These are phyloP conservation scores for Oithona nana DNA, from an alignment of 2,888 invertebrate species.

Conservation along the genomic window DNA sequence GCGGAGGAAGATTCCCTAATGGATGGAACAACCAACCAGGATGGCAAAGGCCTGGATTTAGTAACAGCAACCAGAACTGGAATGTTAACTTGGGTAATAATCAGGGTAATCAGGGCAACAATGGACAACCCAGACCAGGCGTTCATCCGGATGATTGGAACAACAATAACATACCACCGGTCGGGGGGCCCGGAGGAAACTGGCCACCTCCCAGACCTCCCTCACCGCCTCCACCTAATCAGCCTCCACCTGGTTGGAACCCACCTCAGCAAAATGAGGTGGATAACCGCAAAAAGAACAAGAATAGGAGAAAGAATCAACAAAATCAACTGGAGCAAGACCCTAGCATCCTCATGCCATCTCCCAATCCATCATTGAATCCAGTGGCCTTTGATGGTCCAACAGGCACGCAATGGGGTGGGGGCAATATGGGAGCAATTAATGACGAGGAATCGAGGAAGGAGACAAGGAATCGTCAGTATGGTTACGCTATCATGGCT, in stretches of 20 bases:
- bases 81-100: not conserved
- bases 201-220: not conserved
- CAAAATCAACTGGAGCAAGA: not conserved
- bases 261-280: not conserved
- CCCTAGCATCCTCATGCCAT: not conserved
- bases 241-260: not conserved
- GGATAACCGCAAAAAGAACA: not conserved
- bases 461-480: not conserved
- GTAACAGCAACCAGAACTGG: not conserved
- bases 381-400: not conserved
- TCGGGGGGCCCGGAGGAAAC: not conserved
- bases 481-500: constrained; percentile 12
- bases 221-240: not conserved
- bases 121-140: constrained; percentile 3
- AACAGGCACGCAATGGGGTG: not conserved
- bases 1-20: not conserved
- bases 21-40: not conserved
- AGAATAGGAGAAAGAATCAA: not conserved
- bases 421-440: not conserved
- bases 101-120: not conserved
- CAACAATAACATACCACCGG: not conserved
- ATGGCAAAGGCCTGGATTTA: not conserved
- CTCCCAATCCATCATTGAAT: not conserved
- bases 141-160: constrained; percentile 15
- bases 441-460: not conserved